A percentile compares a stretch with the other conserved stretches of the same genome.
Conservation (phyloP, 1,140 invertebrate species). For the Calliopsis andreniformis region DNA sequence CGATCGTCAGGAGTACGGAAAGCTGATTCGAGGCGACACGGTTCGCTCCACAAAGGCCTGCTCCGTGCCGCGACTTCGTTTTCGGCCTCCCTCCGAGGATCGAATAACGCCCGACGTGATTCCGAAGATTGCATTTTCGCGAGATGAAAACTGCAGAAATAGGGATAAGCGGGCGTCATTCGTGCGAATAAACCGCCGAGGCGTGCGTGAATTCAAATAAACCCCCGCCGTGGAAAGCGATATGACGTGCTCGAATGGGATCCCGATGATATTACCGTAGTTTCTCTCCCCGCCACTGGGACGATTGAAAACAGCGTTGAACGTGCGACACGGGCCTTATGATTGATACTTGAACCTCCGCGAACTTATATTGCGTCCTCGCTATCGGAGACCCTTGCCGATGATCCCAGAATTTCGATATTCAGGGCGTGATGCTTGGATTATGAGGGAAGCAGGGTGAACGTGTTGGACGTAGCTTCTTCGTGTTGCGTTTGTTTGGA, state of each 20-base stretch:
- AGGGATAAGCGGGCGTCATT: conserved; percentile 47
- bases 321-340: too few relatives aligned
- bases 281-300: not conserved
- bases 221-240: conserved; percentile 36
- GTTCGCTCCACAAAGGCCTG: conserved; percentile 36
- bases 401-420: not conserved
- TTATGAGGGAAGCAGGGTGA: not conserved
- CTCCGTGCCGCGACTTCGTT: conserved; percentile 49
- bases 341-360: not conserved
- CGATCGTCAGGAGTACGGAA: conserved; percentile 13
- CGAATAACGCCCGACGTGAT: conserved; percentile 53
- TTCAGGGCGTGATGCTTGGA: not conserved
- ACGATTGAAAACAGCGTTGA: conserved; percentile 35
- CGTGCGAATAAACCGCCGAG: conserved; percentile 53
- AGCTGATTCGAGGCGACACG: conserved; percentile 25
- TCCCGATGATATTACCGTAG: conserved; percentile 42
- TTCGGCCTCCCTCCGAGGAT: conserved; percentile 20
- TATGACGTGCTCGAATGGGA: conserved; percentile 42
- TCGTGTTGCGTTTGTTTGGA: too few relatives aligned
- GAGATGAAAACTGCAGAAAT: conserved; percentile 53
- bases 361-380: not conserved
- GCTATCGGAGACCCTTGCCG: not conserved
- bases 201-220: conserved; percentile 52
- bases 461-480: too few relatives aligned
- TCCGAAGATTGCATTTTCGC: conserved; percentile 50